These are phyloP conservation scores for Sander vitreus DNA, from an alignment of 2,113 vertebrate genomes.

Conservation along the genomic window DNA sequence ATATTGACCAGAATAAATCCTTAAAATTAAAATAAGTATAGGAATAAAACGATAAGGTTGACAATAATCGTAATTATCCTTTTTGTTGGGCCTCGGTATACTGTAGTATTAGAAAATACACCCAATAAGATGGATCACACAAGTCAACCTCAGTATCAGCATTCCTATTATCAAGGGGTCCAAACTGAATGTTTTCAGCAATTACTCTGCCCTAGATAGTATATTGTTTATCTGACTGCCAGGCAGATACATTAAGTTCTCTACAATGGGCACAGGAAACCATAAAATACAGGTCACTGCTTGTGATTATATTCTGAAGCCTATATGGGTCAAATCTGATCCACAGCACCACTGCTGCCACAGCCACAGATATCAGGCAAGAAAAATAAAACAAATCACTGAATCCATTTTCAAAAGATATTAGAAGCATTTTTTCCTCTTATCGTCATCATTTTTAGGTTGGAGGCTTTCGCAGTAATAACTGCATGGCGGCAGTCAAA, in stretches of 20 bases:
- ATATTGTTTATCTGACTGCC: constrained; percentile 41
- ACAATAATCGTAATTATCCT: constrained; percentile 12
- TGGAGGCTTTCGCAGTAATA: not conserved
- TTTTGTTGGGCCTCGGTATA: not conserved
- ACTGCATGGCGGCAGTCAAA: not conserved
- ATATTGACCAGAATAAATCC: not conserved
- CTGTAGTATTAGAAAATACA: not conserved
- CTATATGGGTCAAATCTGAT: constrained; percentile 38
- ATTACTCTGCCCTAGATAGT: constrained; percentile 40
- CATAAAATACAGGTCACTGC: constrained; percentile 44
- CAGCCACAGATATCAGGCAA: constrained; percentile 1
- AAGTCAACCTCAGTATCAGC: not conserved
- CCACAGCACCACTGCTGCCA: not conserved
- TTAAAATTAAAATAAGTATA: not conserved
- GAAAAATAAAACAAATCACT: constrained; percentile 3
- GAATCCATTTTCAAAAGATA: not conserved
- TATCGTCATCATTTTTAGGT: not conserved
- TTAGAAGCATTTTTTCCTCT: not conserved
- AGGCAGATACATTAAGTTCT: constrained; percentile 32
- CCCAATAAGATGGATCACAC: constrained; percentile 25
- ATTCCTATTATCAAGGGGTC: constrained; percentile 24
- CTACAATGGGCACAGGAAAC: constrained; percentile 16
- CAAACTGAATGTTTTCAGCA: constrained; percentile 29
- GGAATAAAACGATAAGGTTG: not conserved
- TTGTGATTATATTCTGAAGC: constrained; percentile 33